Conservation (phyloP, 2,888 invertebrate species). For the Cylindroiulus punctatus region DNA sequence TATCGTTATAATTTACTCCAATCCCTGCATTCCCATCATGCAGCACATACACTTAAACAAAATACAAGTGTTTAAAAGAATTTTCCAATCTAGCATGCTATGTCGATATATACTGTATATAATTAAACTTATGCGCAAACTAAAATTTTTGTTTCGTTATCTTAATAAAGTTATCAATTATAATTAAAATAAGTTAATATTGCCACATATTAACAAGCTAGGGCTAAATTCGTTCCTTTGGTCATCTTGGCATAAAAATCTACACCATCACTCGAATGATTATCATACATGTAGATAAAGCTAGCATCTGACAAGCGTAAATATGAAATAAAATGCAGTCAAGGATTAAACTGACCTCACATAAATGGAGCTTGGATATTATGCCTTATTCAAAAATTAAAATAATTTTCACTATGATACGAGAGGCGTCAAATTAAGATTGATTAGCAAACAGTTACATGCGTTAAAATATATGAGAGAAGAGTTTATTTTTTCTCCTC, state of each 20-base stretch:
- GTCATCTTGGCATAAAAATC: neutral
- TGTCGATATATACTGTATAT: neutral
- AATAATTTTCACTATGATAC: neutral
- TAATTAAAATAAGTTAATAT: neutral
- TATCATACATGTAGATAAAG: neutral
- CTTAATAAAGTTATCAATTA: neutral
- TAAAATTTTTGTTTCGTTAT: neutral
- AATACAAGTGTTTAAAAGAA: neutral
- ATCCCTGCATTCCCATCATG: constrained; percentile 24
- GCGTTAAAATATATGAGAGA: neutral
- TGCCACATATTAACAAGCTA: neutral
- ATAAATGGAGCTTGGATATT: neutral
- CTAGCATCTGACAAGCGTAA: neutral
- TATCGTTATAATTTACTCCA: neutral
- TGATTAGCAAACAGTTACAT: constrained; percentile 2
- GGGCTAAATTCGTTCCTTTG: constrained; percentile 8
- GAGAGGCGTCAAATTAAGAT: neutral
- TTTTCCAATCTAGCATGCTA: neutral
- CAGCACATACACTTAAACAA: neutral
- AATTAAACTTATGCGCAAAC: neutral
- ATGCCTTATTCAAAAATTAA: neutral
- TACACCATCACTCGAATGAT: neutral
- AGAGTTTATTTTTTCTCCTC: constrained; percentile 11
- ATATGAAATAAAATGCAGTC: neutral
- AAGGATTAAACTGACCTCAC: neutral